A percentile compares a stretch with the other conserved stretches of the same genome.
These are phyloP conservation scores for Phaetusa simplex DNA, from an alignment of 2,113 vertebrate species.

Conservation along the genomic window DNA sequence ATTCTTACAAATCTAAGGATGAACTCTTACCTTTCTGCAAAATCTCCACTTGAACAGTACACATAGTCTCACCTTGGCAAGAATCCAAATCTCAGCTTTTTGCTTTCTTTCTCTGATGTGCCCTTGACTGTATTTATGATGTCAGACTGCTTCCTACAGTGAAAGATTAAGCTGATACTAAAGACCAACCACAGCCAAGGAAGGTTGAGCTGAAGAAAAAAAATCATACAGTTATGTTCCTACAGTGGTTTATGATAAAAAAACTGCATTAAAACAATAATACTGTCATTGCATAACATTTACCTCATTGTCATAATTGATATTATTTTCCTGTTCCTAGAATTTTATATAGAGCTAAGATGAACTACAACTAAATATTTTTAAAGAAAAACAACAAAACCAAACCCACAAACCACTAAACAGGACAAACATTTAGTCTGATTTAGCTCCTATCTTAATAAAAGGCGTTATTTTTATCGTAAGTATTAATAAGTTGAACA, in stretches of 20 bases:
- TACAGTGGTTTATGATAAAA: neutral
- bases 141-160: neutral
- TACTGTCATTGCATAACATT: neutral
- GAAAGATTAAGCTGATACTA: neutral
- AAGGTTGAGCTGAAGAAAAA: neutral
- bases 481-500: neutral
- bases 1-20: neutral
- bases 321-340: neutral
- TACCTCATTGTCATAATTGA: neutral
- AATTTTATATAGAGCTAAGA: neutral
- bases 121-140: neutral
- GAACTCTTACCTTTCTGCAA: neutral
- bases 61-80: neutral
- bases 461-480: neutral
- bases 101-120: neutral
- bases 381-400: neutral
- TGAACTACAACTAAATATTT: neutral
- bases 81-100: neutral
- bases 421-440: fast-evolving
- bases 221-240: neutral
- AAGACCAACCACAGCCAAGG: neutral
- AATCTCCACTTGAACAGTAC: neutral
- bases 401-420: neutral
- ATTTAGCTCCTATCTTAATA: neutral
- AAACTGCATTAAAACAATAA: neutral